Conservation (phyloP, 2,888 invertebrate species). For the Nomada ferruginata region DNA sequence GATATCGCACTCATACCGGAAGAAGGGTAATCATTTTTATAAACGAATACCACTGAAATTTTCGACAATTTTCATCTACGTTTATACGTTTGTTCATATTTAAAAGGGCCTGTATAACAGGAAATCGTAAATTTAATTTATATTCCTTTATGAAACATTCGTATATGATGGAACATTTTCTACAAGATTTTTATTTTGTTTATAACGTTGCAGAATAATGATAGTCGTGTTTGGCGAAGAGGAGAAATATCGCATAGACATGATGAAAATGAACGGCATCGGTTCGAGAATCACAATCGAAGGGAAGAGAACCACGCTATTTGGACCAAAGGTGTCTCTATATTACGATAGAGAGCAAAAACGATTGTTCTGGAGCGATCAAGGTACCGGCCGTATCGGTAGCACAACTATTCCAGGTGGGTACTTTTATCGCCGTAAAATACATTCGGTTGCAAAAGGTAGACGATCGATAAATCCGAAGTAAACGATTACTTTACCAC, state of each 20-base stretch:
- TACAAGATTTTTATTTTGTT: background rate
- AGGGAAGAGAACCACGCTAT: slow-evolving; percentile 82
- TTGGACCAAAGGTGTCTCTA: slow-evolving; percentile 86
- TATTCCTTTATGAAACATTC: background rate
- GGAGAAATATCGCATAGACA: slow-evolving; percentile 86
- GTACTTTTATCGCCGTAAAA: slow-evolving; percentile 1
- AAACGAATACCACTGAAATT: background rate
- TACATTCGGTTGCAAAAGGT: background rate
- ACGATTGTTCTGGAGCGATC: slow-evolving; percentile 89
- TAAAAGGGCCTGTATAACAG: background rate
- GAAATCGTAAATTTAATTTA: background rate
- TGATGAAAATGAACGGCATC: slow-evolving; percentile 89
- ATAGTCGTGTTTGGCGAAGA: slow-evolving; percentile 75
- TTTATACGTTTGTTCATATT: background rate
- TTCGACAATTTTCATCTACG: background rate
- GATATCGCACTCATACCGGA: slow-evolving; percentile 89
- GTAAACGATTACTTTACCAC: no score
- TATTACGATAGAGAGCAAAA: slow-evolving; percentile 86
- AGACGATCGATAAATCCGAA: no score
- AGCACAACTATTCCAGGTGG: slow-evolving; percentile 87
- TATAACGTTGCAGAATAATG: slow-evolving; percentile 76
- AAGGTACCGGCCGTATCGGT: slow-evolving; percentile 88
- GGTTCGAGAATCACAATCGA: slow-evolving; percentile 83
- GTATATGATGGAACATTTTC: background rate
- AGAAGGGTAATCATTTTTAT: slow-evolving; percentile 85